A percentile compares a stretch with the other conserved stretches of the same genome.
Conservation (phyloP, 2,888 invertebrate species). For the Nemotelus nigrinus region DNA sequence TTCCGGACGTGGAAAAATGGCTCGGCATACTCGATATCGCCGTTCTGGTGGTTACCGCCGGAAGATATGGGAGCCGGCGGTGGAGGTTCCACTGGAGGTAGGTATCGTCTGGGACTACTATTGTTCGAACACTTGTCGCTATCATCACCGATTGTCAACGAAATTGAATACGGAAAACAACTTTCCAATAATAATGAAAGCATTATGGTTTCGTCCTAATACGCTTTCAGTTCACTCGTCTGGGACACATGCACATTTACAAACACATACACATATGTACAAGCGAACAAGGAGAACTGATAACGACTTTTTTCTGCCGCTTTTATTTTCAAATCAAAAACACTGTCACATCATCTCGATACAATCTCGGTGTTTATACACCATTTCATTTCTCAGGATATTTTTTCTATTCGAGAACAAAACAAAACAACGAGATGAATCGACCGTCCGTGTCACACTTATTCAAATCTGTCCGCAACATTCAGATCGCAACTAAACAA, state of each 20-base stretch:
- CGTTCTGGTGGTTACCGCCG: not conserved
- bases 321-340: slow-evolving; percentile 16
- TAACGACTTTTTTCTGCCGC: not conserved
- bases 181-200: slow-evolving; percentile 43
- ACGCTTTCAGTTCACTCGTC: not conserved
- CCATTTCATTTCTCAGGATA: not conserved
- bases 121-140: slow-evolving; percentile 35
- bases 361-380: not conserved
- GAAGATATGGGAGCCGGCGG: slow-evolving; percentile 22
- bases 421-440: slow-evolving; percentile 3
- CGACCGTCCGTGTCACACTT: slow-evolving; percentile 37
- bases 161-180: slow-evolving; percentile 46
- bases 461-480: slow-evolving; percentile 28
- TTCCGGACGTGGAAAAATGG: slow-evolving; percentile 39
- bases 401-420: not conserved
- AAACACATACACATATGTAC: not conserved
- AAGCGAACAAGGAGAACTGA: not conserved
- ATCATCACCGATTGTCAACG: slow-evolving; percentile 42
- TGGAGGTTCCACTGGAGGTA: slow-evolving; percentile 29
- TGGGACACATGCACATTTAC: not conserved
- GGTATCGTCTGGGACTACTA: slow-evolving; percentile 25
- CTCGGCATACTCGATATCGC: slow-evolving; percentile 44
- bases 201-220: slow-evolving; percentile 15
- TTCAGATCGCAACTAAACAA: slow-evolving; percentile 36
- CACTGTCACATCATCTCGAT: slow-evolving; percentile 30